Percentiles rank a stretch among this genome's conserved stretches.
These are phyloP conservation scores for Clarias fuscus DNA, from an alignment of 2,797 vertebrate species.

Conservation along the genomic window DNA sequence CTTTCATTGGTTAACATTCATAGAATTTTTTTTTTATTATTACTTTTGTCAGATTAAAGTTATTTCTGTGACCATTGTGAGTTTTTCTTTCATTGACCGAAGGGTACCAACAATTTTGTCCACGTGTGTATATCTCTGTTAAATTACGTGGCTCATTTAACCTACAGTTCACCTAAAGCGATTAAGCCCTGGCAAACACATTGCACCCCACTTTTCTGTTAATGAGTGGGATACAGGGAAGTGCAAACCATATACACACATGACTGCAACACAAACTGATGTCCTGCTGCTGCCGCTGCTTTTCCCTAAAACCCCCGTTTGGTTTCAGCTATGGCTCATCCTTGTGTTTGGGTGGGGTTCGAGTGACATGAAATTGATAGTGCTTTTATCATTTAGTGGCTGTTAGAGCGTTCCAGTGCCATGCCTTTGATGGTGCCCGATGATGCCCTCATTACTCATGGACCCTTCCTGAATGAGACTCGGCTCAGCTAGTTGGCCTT, in stretches of 20 bases:
- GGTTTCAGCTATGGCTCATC: background rate
- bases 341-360: constrained; percentile 3
- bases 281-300: constrained; percentile 33
- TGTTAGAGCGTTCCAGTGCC: constrained; percentile 7
- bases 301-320: background rate
- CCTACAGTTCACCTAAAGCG: too few species aligned
- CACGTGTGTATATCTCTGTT: too few species aligned
- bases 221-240: background rate
- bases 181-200: background rate
- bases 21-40: too few species aligned
- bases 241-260: background rate
- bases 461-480: background rate
- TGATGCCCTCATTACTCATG: background rate
- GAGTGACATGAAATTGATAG: constrained; percentile 25
- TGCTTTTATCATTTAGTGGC: constrained; percentile 36
- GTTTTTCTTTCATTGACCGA: too few species aligned
- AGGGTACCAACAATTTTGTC: too few species aligned
- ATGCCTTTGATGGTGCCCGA: background rate
- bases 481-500: background rate
- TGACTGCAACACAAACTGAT: constrained; percentile 30
- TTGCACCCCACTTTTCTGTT: background rate
- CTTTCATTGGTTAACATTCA: too few species aligned
- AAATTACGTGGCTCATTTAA: background rate
- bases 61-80: too few species aligned
- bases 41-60: too few species aligned